These are phyloP conservation scores for Elaphurus davidianus DNA, from an alignment of 2,113 vertebrate genomes.

Conservation along the genomic window DNA sequence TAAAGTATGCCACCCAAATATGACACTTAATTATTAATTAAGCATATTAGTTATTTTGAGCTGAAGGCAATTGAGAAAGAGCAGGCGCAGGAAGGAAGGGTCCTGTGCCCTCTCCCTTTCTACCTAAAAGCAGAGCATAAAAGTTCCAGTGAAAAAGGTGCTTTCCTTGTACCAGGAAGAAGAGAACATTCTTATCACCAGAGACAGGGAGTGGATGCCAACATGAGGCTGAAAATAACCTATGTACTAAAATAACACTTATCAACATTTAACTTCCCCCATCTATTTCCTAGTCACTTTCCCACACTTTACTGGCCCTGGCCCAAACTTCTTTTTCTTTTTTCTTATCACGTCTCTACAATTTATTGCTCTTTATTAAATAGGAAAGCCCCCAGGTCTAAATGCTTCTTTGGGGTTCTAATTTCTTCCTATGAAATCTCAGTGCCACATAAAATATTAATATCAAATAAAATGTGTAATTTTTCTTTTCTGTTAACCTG, in stretches of 20 bases:
- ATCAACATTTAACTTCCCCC: not conserved
- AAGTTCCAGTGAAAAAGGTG: not conserved
- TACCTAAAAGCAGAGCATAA: not conserved
- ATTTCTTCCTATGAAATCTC: not conserved
- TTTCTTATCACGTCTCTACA: not conserved
- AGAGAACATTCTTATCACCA: not conserved
- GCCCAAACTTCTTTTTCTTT: not conserved
- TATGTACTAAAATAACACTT: not conserved
- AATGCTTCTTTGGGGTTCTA: not conserved
- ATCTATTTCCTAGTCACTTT: not conserved
- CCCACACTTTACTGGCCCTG: not conserved
- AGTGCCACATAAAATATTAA: not conserved
- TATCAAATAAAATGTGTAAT: not conserved
- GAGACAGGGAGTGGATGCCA: not conserved
- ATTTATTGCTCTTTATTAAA: not conserved
- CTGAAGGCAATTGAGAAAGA: not conserved
- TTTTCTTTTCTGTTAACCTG: not conserved
- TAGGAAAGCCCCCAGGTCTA: not conserved
- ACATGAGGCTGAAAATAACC: not conserved
- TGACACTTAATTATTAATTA: not conserved
- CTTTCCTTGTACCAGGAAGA: not conserved
- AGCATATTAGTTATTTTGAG: not conserved
- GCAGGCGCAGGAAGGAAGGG: not conserved
- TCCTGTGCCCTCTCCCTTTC: not conserved
- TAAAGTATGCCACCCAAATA: not conserved